Conservation (phyloP, 2,797 vertebrate species). For the Muscicapa comitata region DNA sequence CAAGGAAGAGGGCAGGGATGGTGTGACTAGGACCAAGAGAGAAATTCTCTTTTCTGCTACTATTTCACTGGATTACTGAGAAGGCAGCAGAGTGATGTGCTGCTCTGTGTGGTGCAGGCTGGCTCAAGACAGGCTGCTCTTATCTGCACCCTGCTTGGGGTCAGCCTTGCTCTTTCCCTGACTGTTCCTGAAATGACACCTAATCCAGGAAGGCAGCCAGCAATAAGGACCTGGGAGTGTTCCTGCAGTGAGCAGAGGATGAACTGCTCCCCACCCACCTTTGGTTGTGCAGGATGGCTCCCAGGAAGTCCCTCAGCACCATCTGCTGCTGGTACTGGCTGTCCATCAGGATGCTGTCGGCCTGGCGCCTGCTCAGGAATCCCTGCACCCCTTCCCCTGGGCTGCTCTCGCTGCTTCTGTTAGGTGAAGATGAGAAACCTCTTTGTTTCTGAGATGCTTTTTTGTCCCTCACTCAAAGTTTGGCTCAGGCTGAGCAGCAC, state of each 20-base stretch:
- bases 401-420: slow-evolving; percentile 18
- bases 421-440: neutral
- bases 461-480: neutral
- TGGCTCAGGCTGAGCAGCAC: neutral
- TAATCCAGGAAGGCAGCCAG: neutral
- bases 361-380: slow-evolving; percentile 58
- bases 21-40: neutral
- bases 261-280: slow-evolving; percentile 35
- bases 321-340: slow-evolving; percentile 61
- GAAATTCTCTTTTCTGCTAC: neutral
- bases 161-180: neutral
- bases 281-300: slow-evolving; percentile 58
- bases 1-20: neutral
- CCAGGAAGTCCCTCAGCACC: slow-evolving; percentile 63
- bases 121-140: neutral
- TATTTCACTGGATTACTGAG: neutral
- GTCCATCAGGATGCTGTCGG: slow-evolving; percentile 62
- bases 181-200: neutral
- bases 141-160: neutral
- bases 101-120: neutral
- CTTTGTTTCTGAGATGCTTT: neutral
- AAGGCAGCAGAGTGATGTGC: neutral
- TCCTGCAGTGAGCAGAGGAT: neutral
- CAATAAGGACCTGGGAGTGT: neutral
- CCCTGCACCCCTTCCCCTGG: slow-evolving; percentile 29